A percentile compares a stretch with the other conserved stretches of the same genome.
Evolutionary conservation across 2,797 vertebrate genomes (phyloP).

Genomic region (Acanthiza pusilla): DNA sequence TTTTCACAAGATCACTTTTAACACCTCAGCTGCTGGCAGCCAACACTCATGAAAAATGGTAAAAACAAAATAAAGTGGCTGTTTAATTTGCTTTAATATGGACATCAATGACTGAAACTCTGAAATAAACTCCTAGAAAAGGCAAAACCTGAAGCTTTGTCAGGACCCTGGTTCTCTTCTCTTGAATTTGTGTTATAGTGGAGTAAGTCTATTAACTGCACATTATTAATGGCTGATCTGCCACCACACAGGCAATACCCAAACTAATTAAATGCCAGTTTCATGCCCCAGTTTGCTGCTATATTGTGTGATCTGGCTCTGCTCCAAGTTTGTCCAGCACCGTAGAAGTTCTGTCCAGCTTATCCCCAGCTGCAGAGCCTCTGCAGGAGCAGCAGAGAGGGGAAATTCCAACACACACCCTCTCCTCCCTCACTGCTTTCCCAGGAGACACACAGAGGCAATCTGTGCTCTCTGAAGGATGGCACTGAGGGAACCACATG

Average conservation of each 20-base stretch:
- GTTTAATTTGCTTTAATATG: neutral
- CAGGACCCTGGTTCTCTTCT: neutral
- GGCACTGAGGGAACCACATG: neutral
- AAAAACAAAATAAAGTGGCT: neutral
- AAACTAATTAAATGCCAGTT: slow-evolving; percentile 3
- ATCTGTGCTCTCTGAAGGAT: neutral
- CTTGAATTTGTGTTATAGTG: neutral
- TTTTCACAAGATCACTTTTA: neutral
- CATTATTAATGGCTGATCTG: neutral
- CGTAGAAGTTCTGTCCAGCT: neutral
- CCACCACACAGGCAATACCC: neutral
- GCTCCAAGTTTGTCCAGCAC: neutral
- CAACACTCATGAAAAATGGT: neutral
- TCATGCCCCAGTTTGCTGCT: slow-evolving; percentile 22
- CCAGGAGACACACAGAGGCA: neutral
- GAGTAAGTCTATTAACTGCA: neutral
- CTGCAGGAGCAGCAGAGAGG: neutral
- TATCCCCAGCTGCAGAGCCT: neutral
- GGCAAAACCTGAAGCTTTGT: neutral
- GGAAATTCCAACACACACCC: neutral
- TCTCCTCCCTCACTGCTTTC: neutral
- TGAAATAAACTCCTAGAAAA: neutral
- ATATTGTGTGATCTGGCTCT: neutral
- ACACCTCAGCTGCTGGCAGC: neutral
- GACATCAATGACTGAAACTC: neutral